Percentiles rank a stretch among this genome's conserved stretches.
These are phyloP conservation scores for Loris lydekkerianus DNA, from an alignment of 2,797 vertebrate genomes.

Conservation along the genomic window DNA sequence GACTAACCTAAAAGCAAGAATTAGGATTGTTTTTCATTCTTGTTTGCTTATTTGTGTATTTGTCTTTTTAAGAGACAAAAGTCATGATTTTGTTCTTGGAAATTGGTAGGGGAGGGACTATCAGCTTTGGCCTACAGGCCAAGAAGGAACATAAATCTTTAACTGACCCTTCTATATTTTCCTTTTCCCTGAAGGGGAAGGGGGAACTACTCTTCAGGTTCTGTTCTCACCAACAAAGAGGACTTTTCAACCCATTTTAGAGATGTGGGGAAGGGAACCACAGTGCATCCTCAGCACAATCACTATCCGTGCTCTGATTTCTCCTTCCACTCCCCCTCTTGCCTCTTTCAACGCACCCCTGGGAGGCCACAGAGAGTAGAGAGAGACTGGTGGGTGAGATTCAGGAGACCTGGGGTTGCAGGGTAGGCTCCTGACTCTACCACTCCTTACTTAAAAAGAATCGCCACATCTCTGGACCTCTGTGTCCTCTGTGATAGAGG, in stretches of 20 bases:
- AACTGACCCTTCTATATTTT: constrained; percentile 2
- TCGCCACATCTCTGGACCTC: neutral
- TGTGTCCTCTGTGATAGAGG: neutral
- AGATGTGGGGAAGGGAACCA: constrained; percentile 28
- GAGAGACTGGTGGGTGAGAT: neutral
- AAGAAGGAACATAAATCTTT: constrained; percentile 8
- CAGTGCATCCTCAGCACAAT: neutral
- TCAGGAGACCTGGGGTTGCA: neutral
- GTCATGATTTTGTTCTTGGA: constrained; percentile 60
- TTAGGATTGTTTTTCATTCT: neutral
- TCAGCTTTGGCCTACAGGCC: neutral
- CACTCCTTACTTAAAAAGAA: neutral
- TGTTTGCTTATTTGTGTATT: constrained; percentile 44
- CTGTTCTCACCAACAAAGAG: constrained; percentile 61
- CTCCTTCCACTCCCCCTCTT: neutral
- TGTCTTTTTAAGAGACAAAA: constrained; percentile 57
- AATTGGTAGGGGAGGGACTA: constrained; percentile 28
- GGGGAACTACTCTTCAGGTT: neutral
- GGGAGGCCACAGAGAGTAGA: neutral
- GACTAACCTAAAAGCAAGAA: neutral
- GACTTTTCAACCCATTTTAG: constrained; percentile 24
- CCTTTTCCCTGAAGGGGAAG: neutral
- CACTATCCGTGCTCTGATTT: neutral
- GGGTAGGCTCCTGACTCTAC: neutral
- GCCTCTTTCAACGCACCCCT: neutral